phyloP scores from a whole-genome alignment of 2,113 vertebrate species.

The Geothlypis trichas region DNA sequence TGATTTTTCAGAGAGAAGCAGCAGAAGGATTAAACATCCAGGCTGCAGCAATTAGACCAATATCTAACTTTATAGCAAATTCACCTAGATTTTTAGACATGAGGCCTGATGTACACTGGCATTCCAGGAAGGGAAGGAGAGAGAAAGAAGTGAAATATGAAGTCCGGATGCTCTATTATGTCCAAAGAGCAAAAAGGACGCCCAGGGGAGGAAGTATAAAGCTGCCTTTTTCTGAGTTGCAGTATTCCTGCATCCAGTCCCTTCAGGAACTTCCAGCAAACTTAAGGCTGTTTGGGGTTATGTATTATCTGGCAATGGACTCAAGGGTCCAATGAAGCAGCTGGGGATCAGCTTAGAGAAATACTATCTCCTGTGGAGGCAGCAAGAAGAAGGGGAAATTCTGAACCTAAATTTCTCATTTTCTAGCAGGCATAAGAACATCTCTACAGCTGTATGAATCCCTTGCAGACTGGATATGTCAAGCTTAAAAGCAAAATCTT shows the following conservation, averaged over 20 bases:
- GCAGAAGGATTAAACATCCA: not conserved
- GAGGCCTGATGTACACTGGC: not conserved
- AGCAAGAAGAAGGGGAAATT: not conserved
- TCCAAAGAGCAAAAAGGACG: not conserved
- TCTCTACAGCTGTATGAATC: not conserved
- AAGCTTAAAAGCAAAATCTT: not conserved
- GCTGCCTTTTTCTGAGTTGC: slow-evolving; percentile 17
- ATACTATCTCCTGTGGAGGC: slow-evolving; percentile 18
- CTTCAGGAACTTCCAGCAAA: slow-evolving; percentile 35
- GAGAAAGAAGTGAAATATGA: slow-evolving; percentile 13
- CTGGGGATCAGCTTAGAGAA: slow-evolving; percentile 48
- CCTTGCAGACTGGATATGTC: not conserved
- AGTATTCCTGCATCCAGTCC: slow-evolving; percentile 17
- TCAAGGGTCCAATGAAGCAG: not conserved
- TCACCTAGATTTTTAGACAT: not conserved
- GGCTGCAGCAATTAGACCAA: not conserved
- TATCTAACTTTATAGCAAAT: not conserved
- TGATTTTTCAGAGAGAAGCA: not conserved
- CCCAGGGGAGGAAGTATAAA: slow-evolving; percentile 34
- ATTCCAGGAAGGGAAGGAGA: not conserved
- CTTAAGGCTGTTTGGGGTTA: slow-evolving; percentile 38
- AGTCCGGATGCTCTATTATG: slow-evolving; percentile 19
- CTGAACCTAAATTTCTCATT: not conserved
- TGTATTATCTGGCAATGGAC: slow-evolving; percentile 27
- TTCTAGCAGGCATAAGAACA: not conserved